These are phyloP conservation scores for Remorina albescens DNA, from an alignment of 2,797 vertebrate species.

Conservation along the genomic window DNA sequence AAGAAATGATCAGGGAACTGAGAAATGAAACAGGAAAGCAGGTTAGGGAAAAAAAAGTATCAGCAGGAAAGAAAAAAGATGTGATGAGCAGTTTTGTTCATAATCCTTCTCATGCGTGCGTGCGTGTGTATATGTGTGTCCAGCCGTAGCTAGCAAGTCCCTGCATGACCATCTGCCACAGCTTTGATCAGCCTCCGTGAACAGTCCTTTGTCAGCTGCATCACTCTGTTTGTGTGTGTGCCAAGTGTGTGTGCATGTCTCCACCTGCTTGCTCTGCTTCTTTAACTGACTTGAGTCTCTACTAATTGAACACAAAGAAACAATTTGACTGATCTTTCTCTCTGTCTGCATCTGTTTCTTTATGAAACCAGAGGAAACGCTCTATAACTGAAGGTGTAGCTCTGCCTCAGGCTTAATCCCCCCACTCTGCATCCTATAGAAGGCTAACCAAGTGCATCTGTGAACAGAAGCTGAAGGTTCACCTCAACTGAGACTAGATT, in stretches of 20 bases:
- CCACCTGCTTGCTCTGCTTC: conserved; percentile 72
- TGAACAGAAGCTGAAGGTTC: not conserved
- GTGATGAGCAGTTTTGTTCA: conserved; percentile 38
- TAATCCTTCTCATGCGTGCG: conserved; percentile 28
- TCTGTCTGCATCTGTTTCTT: conserved; percentile 59
- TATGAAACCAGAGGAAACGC: conserved; percentile 11
- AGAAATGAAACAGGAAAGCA: not conserved
- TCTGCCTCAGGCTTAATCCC: conserved; percentile 7
- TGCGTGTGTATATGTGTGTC: conserved; percentile 45
- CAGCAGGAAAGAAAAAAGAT: not conserved
- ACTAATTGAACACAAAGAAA: conserved; percentile 80
- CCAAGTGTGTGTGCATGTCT: conserved; percentile 28
- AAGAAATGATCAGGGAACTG: not conserved
- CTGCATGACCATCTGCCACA: conserved; percentile 80
- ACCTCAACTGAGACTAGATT: not conserved
- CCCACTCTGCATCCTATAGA: not conserved
- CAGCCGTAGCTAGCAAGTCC: conserved; percentile 63
- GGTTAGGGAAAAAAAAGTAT: not conserved
- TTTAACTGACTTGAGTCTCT: conserved; percentile 73
- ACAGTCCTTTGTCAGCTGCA: conserved; percentile 74
- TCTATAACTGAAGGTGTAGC: conserved; percentile 16
- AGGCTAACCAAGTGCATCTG: not conserved
- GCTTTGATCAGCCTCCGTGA: conserved; percentile 84
- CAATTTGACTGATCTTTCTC: conserved; percentile 55
- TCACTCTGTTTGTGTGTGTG: conserved; percentile 37